Evolutionary conservation across 2,113 vertebrate genomes (phyloP).

Genomic region (Barnardius zonarius): DNA sequence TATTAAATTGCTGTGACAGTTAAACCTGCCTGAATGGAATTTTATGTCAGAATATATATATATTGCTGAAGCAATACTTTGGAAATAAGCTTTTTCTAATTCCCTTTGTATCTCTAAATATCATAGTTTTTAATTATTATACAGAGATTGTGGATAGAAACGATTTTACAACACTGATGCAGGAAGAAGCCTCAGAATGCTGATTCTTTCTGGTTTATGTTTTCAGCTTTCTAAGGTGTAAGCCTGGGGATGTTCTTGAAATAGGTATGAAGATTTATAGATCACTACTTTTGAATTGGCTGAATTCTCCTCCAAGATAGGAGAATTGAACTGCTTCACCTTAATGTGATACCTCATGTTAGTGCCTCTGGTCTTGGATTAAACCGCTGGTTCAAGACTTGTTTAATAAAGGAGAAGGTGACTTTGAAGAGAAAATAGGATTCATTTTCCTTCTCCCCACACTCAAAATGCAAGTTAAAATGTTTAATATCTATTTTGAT

Average conservation of each 20-base stretch:
- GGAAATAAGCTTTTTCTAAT: conserved; percentile 54
- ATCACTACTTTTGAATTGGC: neutral
- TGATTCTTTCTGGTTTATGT: neutral
- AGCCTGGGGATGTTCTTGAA: conserved; percentile 28
- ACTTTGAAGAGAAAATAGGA: conserved; percentile 19
- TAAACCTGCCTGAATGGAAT: conserved; percentile 53
- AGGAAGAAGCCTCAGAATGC: conserved; percentile 18
- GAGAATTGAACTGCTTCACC: conserved; percentile 21
- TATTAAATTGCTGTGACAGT: conserved; percentile 51
- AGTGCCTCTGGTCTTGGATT: conserved; percentile 58
- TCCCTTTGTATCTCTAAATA: conserved; percentile 15
- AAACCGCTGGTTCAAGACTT: conserved; percentile 37
- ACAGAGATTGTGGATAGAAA: neutral
- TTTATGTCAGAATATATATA: conserved; percentile 54
- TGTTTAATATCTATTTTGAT: neutral
- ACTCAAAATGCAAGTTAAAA: conserved; percentile 6
- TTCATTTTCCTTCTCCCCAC: neutral
- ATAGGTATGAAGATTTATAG: conserved; percentile 10
- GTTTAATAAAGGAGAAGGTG: conserved; percentile 15
- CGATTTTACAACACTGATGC: conserved; percentile 13
- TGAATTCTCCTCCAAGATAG: conserved; percentile 8
- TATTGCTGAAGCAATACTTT: conserved; percentile 33
- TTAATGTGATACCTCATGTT: conserved; percentile 71
- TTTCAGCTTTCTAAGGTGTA: neutral
- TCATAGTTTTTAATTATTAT: conserved; percentile 32